phyloP scores from a whole-genome alignment of 2,888 invertebrate genomes.

The Hyalella azteca region DNA sequence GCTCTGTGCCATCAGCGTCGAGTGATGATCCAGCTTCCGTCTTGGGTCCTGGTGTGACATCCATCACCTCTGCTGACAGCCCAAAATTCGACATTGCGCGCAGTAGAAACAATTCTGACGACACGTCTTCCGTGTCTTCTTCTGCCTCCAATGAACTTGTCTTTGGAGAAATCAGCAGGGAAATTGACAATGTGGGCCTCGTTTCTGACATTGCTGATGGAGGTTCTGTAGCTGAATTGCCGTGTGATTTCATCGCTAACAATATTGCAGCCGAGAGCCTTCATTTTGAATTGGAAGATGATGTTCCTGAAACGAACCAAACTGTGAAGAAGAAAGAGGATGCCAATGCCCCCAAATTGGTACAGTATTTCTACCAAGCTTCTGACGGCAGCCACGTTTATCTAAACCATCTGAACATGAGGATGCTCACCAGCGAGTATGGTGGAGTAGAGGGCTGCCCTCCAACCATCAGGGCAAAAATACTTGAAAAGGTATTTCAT shows the following conservation, averaged over 20 bases:
- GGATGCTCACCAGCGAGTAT: conserved; percentile 85
- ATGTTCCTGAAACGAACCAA: neutral
- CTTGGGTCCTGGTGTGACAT: too few species aligned
- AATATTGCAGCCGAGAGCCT: neutral
- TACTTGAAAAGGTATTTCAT: conserved; percentile 56
- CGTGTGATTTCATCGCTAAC: too few species aligned
- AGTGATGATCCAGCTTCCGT: too few species aligned
- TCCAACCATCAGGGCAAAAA: conserved; percentile 44
- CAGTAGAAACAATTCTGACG: neutral
- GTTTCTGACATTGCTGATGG: neutral
- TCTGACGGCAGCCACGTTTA: conserved; percentile 83
- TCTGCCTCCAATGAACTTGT: neutral
- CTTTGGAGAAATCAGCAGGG: neutral
- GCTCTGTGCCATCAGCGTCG: too few species aligned
- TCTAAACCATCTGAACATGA: conserved; percentile 86
- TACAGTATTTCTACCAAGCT: conserved; percentile 58
- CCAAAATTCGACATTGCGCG: too few species aligned
- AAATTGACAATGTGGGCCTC: neutral
- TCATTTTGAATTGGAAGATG: conserved; percentile 2
- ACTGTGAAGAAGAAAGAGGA: neutral
- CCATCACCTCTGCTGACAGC: too few species aligned
- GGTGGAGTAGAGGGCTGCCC: conserved; percentile 76
- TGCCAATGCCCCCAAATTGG: conserved; percentile 44
- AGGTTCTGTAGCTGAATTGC: neutral
- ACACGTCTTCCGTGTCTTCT: neutral